Evolutionary conservation across 2,113 vertebrate species (phyloP), one percentile per base, ranked within the genome.

Genomic region (Sterrhoptilus dennistouni): DNA sequence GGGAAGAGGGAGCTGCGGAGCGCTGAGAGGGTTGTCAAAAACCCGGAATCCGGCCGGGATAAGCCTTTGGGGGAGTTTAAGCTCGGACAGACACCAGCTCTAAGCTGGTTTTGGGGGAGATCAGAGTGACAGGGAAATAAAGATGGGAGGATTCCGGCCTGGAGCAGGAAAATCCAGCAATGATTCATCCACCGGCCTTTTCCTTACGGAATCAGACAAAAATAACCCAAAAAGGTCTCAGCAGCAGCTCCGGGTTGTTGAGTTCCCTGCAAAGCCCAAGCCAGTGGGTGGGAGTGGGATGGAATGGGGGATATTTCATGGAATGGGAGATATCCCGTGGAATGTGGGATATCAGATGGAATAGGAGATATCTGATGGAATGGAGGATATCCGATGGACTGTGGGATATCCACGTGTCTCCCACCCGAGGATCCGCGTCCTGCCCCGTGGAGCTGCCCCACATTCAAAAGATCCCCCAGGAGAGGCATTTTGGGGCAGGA

Each of bases 231-330:
- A 66, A 59, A 86, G 19, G 11, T 40, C 65, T 16, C 47, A 24
- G 12, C 5, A 19, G 42, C 31, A 5, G 3, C 36, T 63, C 33
- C 1, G 5, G 1, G 1, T 6, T 0, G 1, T 0, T 8, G 25
- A 19, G 16, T 13, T 14, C 60, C 24, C 56, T 8, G 65, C 45
- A 42, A 74, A 69, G 35, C 20, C 40, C 45, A 25, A 20, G 38
- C 12, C 10, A 44, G 33, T 0, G 0, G 29, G 14, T 3, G 0
- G 42, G 36, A 70, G 3, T 12, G 36, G 0, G 44, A 56, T 33
- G 54, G 54, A 21, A n/a, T n/a, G 31, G 5, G 31, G 28, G 28
- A 29, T 29, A 29, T 11, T 28, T 4, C 6, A 31, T 54, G 53
- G 53, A 20, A 54, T 33, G 18, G 3, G 29, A 29, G 29, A 54